Conservation (phyloP, 2,113 vertebrate genomes). For the Entomyzon cyanotis region DNA sequence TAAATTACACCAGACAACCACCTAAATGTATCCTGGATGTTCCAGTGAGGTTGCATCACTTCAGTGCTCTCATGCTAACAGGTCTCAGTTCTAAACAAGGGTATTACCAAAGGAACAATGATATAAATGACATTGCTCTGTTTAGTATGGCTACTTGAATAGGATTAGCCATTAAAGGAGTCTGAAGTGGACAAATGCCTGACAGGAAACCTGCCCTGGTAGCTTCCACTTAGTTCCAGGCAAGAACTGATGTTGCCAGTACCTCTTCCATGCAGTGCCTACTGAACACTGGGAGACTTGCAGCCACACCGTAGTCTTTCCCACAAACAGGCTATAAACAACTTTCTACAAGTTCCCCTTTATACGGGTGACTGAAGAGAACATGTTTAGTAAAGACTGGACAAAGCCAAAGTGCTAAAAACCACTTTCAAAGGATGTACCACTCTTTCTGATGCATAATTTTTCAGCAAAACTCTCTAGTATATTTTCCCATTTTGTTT, state of each 20-base stretch:
- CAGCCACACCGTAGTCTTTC: background rate
- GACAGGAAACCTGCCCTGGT: background rate
- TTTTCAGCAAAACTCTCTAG: background rate
- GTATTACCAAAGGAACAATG: background rate
- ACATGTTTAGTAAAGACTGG: background rate
- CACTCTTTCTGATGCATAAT: background rate
- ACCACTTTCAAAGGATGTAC: background rate
- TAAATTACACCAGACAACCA: conserved; percentile 14
- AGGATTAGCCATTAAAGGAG: background rate
- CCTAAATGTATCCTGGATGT: background rate
- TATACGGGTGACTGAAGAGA: background rate
- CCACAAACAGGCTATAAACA: background rate
- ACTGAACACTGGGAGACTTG: background rate
- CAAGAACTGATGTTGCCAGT: background rate
- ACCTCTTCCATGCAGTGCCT: background rate
- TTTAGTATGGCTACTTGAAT: background rate
- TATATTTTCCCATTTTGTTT: background rate
- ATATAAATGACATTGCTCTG: background rate
- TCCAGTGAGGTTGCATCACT: conserved; percentile 14
- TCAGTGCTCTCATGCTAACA: background rate
- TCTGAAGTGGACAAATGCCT: background rate
- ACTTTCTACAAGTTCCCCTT: background rate
- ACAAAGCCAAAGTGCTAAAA: background rate
- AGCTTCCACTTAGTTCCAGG: background rate
- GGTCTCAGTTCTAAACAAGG: background rate